Evolutionary conservation across 2,888 invertebrate genomes (phyloP), one percentile per base, ranked within the genome.

Genomic region (Pseudanteris insignis): DNA sequence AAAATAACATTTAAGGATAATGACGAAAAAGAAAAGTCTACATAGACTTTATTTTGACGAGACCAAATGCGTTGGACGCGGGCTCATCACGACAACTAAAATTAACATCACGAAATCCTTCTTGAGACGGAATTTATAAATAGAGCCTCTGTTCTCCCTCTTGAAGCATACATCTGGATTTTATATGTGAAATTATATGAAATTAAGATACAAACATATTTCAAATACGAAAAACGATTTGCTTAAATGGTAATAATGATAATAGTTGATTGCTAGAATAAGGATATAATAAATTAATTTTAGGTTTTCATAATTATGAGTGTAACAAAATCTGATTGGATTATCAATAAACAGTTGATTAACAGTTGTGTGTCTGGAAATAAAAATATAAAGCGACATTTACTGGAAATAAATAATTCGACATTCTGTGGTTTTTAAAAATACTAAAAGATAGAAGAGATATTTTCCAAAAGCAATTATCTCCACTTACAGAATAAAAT

Each of bases 61-160:
- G 51, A 58, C 44, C 38, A 46, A 43, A 32, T 48, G 64, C 32
- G 64, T 62, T 53, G 61, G 65, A 65, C 65, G 63, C 54, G 69
- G 61, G 64, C 64, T 55, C 66, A 53, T 67, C 63, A 61, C 61
- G 57, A 61, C 70, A 67, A 73, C 77, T 77, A 77, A 76, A 77
- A 73, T 76, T 77, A 77, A 70, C 73, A 65, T 63, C 67, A 66
- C 59, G 58, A 71, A 74, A 75, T 75, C 68, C 65, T 67, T 69
- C 65, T 65, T 64, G 68, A 70, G 67, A 70, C 67, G 55, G 54
- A 54, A 60, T 66, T 72, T 76, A 76, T 76, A 76, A 75, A 77
- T 77, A 76, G 76, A 68, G 60, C 7, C 32, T 43, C 43, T 63
- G 53, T 58, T 63, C 62, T 62, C 62, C 57, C 62, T 57, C 63